phyloP scores from a whole-genome alignment of 2,113 vertebrate species.

The Lucifuga dentata region DNA sequence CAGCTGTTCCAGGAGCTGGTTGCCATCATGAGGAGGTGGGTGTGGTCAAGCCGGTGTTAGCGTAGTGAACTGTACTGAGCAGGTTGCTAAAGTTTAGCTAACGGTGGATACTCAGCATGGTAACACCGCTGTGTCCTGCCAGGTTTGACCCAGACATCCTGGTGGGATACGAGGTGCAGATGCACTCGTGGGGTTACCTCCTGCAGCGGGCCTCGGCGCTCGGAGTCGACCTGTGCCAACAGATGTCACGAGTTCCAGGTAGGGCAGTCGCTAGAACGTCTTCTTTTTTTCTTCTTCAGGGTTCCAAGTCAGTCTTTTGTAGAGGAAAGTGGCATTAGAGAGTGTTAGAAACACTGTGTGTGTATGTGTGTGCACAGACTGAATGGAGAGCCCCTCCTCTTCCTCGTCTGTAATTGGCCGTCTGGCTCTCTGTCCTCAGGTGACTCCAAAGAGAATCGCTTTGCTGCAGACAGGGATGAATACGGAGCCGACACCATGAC shows the following conservation, averaged over 20 bases:
- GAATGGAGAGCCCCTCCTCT: slow-evolving; percentile 17
- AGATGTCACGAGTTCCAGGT: slow-evolving; percentile 97
- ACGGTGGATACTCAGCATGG: too few relatives aligned
- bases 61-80: too few relatives aligned
- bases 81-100: too few relatives aligned
- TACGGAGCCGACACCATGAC: slow-evolving; percentile 95
- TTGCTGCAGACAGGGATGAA: slow-evolving; percentile 90
- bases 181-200: slow-evolving; percentile 98
- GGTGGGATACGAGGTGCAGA: slow-evolving; percentile 97
- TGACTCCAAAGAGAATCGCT: slow-evolving; percentile 92
- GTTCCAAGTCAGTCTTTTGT: too few relatives aligned
- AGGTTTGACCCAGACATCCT: slow-evolving; percentile 98
- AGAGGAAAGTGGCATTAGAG: too few relatives aligned
- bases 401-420: slow-evolving; percentile 27
- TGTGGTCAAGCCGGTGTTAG: too few relatives aligned
- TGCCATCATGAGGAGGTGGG: slow-evolving; percentile 90
- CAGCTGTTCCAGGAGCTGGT: slow-evolving; percentile 92
- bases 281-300: too few relatives aligned
- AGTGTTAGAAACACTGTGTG: too few relatives aligned
- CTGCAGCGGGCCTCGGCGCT: slow-evolving; percentile 92
- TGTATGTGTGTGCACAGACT: background rate
- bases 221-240: slow-evolving; percentile 90
- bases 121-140: slow-evolving; percentile 34
- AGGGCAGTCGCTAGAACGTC: slow-evolving; percentile 38
- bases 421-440: slow-evolving; percentile 79